phyloP scores from a whole-genome alignment of 1,140 invertebrate genomes.

The Bemisia tabaci region DNA sequence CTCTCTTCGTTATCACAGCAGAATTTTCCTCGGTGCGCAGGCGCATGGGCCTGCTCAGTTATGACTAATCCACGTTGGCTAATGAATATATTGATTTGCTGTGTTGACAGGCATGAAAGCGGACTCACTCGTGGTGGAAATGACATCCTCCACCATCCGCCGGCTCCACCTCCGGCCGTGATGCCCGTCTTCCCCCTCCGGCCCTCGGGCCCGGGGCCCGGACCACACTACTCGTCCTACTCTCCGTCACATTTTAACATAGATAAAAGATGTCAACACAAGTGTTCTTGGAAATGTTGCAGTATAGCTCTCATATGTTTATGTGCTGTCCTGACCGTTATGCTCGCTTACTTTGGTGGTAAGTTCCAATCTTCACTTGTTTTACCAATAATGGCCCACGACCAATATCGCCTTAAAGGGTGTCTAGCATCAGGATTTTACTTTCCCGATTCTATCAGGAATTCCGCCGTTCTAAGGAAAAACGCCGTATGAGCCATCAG shows the following conservation, averaged over 20 bases:
- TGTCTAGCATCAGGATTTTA: too few relatives aligned
- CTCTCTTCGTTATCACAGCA: too few relatives aligned
- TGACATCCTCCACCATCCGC: background rate
- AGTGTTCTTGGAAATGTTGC: conserved; percentile 90
- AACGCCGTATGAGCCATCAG: too few relatives aligned
- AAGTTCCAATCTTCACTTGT: conserved; percentile 32
- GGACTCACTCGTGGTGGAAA: background rate
- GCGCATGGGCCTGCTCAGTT: too few relatives aligned
- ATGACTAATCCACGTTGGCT: too few relatives aligned
- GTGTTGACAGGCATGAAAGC: background rate
- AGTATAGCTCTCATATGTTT: conserved; percentile 81
- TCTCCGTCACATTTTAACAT: conserved; percentile 85
- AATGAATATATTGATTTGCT: too few relatives aligned
- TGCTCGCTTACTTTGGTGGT: conserved; percentile 90
- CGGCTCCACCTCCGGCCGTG: conserved; percentile 40
- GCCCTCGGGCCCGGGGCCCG: conserved; percentile 40
- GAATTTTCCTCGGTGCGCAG: too few relatives aligned
- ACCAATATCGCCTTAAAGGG: too few relatives aligned
- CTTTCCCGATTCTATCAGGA: too few relatives aligned
- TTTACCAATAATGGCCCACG: too few relatives aligned
- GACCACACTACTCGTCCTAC: conserved; percentile 64
- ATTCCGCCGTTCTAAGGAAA: too few relatives aligned
- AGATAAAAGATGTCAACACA: conserved; percentile 79
- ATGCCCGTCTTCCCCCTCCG: conserved; percentile 66
- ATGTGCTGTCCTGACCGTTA: conserved; percentile 70